Base-by-base conservation (phyloP, 2,113 vertebrate species). In the Brachyhypopomus gauderio region DNA sequence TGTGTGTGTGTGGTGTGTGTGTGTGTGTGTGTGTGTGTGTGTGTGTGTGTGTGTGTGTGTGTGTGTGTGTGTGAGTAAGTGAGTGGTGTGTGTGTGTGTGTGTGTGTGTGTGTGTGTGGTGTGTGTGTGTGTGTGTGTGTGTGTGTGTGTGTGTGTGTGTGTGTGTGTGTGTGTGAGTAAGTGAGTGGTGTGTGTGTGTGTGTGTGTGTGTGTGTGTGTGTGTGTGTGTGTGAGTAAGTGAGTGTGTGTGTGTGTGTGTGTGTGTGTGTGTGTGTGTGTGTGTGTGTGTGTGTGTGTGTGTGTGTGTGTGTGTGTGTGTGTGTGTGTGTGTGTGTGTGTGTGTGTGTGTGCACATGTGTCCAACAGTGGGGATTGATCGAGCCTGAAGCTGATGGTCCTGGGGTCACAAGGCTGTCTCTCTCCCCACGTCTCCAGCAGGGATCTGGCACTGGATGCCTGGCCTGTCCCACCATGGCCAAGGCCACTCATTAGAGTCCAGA, bases 301-400 rank as follows among this genome's bases (percentile, higher is more conserved):
- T 72, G 69, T 63, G 66, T 70, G 66, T 60, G 77, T 41, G 62
- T 48, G 75, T 77, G 62, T 77, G 75, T 56, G 60, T 69, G 66
- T 70, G 64, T 56, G 75, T 66, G 62, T 71, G 64, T 58, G 41
- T 73, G 79, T 75, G 75, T 52, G 83, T 27, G 75, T 52, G 76
- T 48, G 58, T 71, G 74, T 48, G 76, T 22, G 55, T 75, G 81
- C 71, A 80, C 90, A 90, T 91, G 90, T 92, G 90, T 87, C 2
- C 20, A 89, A 87, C 87, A 25, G 25, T 25, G 60, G 86, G 86
- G 92, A 93, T 92, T 91, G 92, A 92, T 93, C 86, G 79, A 88
- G 90, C 92, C 90, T 93, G 90, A 89, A 87, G 84, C 88, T 89
- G 84, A 90, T 89, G 84, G 90, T 88, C 88, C 87, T 83, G 89